Evolutionary conservation across 2,888 invertebrate genomes (phyloP), one percentile per base, ranked within the genome.

Genomic region (Gibbula magus): DNA sequence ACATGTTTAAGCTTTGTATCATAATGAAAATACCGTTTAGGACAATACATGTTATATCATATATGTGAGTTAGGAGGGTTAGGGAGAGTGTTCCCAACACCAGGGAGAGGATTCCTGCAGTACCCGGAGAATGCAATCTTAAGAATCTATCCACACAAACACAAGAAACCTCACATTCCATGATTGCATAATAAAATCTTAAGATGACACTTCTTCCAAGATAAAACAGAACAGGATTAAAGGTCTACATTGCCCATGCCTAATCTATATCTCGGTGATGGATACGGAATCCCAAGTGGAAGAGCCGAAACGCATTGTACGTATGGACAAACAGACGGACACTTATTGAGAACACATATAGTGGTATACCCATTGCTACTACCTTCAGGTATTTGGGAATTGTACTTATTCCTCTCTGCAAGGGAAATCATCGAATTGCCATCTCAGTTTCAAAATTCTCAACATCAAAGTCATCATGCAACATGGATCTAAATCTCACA

Each of bases 351-450:
- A 13, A 35, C n/a, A 61, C 77, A 56, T 8, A 61, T 22, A 35
- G 56, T 61, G 45, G 18, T 29, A 45, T 39, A 20, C 52, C 73
- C 53, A 35, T 52, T 45, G 10, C 25, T 51, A 74, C 79, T 85
- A 85, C 85, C 85, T 85, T 83, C 78, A 85, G 79, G 81, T 78
- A 85, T 85, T 85, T 85, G 52, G 85, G 85, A 74, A 80, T 76
- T 76, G 81, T 79, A 61, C 79, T 67, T 75, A 83, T 83, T 77
- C 85, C 85, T 82, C 85, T 78, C 85, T 85, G 85, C 81, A 83
- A 85, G 45, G 52, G 74, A 80, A 78, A 76, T 45, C 53, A 53
- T 61, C 29, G 61, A 29, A 61, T 25, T 61, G 29, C 61, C 29
- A 61, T 29, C 29, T 61, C 29, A 61, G 18, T 61, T 29, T 25